Conservation (phyloP, 2,797 vertebrate species). For the Xiphophorus birchmanni region DNA sequence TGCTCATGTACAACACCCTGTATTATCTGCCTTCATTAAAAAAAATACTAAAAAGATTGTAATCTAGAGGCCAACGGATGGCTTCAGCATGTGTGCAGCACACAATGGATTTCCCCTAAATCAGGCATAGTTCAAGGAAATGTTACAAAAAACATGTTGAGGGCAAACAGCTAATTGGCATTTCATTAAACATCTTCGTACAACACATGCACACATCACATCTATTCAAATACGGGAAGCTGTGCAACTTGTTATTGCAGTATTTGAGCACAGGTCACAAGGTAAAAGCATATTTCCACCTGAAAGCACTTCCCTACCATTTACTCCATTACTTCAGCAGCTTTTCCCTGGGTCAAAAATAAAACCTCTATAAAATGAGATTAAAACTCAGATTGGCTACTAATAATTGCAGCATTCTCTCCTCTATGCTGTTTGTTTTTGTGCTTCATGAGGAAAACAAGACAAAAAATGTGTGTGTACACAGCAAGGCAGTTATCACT, state of each 20-base stretch:
- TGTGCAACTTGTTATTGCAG: constrained; percentile 39
- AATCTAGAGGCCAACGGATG: neutral
- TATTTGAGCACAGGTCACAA: constrained; percentile 17
- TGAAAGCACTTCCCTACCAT: constrained; percentile 39
- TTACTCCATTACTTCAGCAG: constrained; percentile 26
- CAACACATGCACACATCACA: constrained; percentile 48
- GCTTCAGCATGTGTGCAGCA: neutral
- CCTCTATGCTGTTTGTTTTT: neutral
- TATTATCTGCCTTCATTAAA: neutral
- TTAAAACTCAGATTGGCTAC: neutral
- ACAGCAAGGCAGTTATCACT: constrained; percentile 30
- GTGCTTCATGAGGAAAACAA: neutral
- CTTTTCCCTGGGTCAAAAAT: constrained; percentile 1
- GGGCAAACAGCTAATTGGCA: constrained; percentile 26
- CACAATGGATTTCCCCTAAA: constrained; percentile 22
- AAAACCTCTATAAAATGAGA: neutral
- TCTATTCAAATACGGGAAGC: constrained; percentile 48
- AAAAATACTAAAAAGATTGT: constrained; percentile 14
- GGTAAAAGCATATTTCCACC: constrained; percentile 53
- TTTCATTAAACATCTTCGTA: constrained; percentile 44
- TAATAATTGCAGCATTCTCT: neutral
- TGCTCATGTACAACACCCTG: constrained; percentile 24
- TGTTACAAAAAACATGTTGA: constrained; percentile 22
- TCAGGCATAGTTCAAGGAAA: constrained; percentile 29
- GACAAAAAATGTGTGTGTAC: constrained; percentile 17